Evolutionary conservation across 64 coral and sea anemone genomes (phyloP).

Genomic region (Pocillopora damicornis): DNA sequence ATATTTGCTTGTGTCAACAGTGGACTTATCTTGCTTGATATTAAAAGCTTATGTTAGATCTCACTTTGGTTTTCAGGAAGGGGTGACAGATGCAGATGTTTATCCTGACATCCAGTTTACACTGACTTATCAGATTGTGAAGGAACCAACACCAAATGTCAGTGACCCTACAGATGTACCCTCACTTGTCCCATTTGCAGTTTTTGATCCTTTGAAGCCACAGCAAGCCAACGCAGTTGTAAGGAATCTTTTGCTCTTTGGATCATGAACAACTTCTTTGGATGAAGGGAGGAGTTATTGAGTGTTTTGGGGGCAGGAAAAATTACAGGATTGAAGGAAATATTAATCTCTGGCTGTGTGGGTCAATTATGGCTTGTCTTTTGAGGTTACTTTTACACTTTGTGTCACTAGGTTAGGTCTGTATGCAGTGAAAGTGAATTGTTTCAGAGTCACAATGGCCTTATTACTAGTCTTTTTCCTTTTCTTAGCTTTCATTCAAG

Average conservation of each 20-base stretch:
- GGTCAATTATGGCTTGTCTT: no score
- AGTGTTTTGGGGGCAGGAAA: not conserved
- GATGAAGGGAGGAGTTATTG: not conserved
- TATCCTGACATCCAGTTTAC: conserved; percentile 76
- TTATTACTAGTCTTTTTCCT: not conserved
- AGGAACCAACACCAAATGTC: not conserved
- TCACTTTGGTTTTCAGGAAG: conserved; percentile 2
- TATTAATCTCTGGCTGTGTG: no score
- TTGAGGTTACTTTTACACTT: no score
- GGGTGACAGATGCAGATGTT: conserved; percentile 26
- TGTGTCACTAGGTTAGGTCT: no score
- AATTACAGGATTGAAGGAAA: no score
- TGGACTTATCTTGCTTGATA: no score
- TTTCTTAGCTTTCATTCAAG: conserved; percentile 43
- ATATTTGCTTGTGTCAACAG: no score
- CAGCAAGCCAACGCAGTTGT: conserved; percentile 27
- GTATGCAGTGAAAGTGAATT: no score
- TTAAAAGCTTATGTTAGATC: not conserved
- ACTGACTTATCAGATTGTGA: conserved; percentile 39
- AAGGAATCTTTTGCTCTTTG: not conserved
- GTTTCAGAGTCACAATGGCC: not conserved
- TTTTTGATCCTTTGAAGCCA: conserved; percentile 35
- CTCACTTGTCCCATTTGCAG: conserved; percentile 30
- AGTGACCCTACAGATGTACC: conserved; percentile 1
- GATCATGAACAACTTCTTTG: not conserved